Conservation (phyloP, 2,888 invertebrate species). For the Taphrorychus bicolor region DNA sequence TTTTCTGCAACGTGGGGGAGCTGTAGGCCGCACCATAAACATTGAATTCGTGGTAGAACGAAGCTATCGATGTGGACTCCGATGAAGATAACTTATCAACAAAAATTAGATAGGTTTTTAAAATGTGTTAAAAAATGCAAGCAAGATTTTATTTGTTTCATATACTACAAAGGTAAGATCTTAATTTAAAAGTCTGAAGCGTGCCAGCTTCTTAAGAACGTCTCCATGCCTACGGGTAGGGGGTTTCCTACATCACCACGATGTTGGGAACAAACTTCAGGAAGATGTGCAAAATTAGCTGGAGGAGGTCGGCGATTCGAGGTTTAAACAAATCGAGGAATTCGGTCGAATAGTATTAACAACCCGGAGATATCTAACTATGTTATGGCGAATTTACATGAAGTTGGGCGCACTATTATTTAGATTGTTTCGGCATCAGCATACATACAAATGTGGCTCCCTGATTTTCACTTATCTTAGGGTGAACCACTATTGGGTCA, state of each 20-base stretch:
- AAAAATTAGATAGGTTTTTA: too few species aligned
- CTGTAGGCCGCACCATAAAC: too few species aligned
- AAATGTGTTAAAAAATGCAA: too few species aligned
- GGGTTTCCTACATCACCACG: too few species aligned
- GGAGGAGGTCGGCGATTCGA: slow-evolving; percentile 45
- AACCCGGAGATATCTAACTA: slow-evolving; percentile 52
- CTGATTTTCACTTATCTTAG: slow-evolving; percentile 12
- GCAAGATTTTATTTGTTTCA: too few species aligned
- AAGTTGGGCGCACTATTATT: slow-evolving; percentile 49
- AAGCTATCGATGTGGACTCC: too few species aligned
- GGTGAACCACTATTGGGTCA: not conserved
- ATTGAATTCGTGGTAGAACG: too few species aligned
- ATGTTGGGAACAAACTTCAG: slow-evolving; percentile 10
- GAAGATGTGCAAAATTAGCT: slow-evolving; percentile 23
- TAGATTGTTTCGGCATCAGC: slow-evolving; percentile 48
- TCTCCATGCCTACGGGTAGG: too few species aligned
- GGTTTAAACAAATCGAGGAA: slow-evolving; percentile 44
- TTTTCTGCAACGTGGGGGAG: too few species aligned
- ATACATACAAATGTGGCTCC: slow-evolving; percentile 42
- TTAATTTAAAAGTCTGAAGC: too few species aligned
- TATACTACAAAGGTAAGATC: not conserved
- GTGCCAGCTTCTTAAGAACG: too few species aligned
- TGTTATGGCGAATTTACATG: slow-evolving; percentile 53
- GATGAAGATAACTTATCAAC: too few species aligned
- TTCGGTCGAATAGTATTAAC: slow-evolving; percentile 45